Evolutionary conservation across 2,797 vertebrate species (phyloP), one percentile per base, ranked within the genome.

Genomic region (Pteropus rufus): DNA sequence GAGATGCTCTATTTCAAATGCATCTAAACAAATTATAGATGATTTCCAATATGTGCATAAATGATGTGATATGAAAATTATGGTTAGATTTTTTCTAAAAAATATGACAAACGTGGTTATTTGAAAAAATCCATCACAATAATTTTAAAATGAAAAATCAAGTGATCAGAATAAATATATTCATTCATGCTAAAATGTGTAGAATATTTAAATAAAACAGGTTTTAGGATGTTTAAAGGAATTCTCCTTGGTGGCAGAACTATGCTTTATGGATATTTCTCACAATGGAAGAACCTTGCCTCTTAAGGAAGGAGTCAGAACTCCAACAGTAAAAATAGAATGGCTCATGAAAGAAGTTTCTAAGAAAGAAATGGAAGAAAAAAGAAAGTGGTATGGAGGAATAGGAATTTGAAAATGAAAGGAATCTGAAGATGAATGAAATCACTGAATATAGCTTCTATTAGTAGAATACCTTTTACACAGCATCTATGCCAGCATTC

Each of bases 111-210:
- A 64, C 69, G 18, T 14, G 1, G 7, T 56, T 81, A 80, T 39
- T 76, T 90, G 81, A 90, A 96, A 49, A 93, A 93, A 31, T 49
- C 15, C 6, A 69, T 12, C 26, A 81, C 23, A 49, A 64, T 92
- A 69, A 87, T 67, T 88, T 67, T 83, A 86, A 92, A 90, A 85
- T 41, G 19, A 64, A 49, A 93, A 76, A 65, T n/a, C 54, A 80
- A 75, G 19, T 44, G 54, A 91, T 65, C 23, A 88, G 44, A 91
- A 79, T 73, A 60, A 44, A 54, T 46, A 72, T 41, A 10, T 39
- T 93, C 19, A 29, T 52, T 19, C 21, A 56, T 6, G 15, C 4
- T 84, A 58, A 93, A 82, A 58, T 58, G 3, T 34, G 62, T 0
- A 85, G 16, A 52, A 44, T 15, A 85, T 52, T 89, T 65, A 88